These are phyloP conservation scores for Ellobius talpinus DNA, from an alignment of 2,113 vertebrate species.

Conservation along the genomic window DNA sequence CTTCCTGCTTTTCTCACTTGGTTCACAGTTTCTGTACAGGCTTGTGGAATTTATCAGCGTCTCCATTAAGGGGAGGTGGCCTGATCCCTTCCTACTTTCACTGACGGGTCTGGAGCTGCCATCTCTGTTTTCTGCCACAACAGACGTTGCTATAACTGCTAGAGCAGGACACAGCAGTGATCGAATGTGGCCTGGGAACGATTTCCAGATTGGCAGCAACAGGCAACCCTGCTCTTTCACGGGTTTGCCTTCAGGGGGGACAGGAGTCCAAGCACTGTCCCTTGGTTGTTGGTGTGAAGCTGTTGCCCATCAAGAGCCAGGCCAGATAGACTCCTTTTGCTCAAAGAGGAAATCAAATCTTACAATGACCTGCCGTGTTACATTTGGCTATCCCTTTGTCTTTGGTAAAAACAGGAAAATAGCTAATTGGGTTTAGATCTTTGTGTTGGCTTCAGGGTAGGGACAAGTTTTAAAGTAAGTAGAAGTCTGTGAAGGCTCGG, in stretches of 20 bases:
- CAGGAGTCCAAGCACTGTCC: neutral
- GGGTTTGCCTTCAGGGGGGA: neutral
- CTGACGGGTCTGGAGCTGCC: neutral
- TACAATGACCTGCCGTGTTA: neutral
- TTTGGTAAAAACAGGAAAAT: conserved; percentile 15
- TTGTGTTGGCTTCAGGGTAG: neutral
- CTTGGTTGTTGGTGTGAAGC: neutral
- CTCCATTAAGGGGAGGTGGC: neutral
- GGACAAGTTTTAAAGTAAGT: conserved; percentile 15
- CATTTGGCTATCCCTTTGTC: neutral
- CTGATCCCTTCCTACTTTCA: neutral
- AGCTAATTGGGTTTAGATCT: neutral
- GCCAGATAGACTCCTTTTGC: neutral
- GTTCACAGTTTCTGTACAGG: neutral
- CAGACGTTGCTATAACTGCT: neutral
- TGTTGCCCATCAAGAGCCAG: neutral
- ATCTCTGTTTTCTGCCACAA: neutral
- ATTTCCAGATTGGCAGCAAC: neutral
- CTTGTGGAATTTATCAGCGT: neutral
- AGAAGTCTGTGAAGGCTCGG: neutral
- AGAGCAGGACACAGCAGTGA: neutral
- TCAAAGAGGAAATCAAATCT: neutral
- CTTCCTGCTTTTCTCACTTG: neutral
- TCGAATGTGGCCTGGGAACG: neutral
- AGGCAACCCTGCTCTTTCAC: neutral